Conservation (phyloP, 1,140 invertebrate species). For the Hylaeus volcanicus region DNA sequence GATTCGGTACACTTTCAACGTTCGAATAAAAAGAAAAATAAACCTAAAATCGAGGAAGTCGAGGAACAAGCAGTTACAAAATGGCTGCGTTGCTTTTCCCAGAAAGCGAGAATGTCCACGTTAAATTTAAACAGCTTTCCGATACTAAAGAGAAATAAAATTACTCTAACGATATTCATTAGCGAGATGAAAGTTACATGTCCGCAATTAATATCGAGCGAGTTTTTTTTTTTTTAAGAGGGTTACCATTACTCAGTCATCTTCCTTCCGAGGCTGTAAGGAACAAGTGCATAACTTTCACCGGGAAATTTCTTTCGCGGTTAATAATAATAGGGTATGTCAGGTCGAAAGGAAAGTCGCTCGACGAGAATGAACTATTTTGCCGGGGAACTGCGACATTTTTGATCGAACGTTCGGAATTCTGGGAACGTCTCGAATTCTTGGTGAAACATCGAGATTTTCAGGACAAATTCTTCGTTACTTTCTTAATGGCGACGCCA, state of each 20-base stretch:
- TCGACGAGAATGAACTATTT: neutral
- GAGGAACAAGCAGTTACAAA: too few relatives aligned
- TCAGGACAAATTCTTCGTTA: neutral
- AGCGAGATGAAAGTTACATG: too few relatives aligned
- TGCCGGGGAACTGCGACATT: neutral
- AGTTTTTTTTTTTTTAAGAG: neutral
- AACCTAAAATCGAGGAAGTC: too few relatives aligned
- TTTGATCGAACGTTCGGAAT: neutral
- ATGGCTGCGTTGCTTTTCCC: too few relatives aligned
- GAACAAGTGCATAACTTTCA: constrained; percentile 12
- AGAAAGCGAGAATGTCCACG: too few relatives aligned
- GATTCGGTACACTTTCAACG: neutral
- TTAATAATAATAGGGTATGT: neutral
- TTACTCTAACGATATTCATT: too few relatives aligned
- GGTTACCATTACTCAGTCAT: neutral
- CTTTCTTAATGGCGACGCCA: neutral
- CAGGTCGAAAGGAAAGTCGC: constrained; percentile 10
- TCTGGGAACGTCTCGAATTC: neutral
- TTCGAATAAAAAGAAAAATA: neutral
- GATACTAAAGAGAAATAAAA: too few relatives aligned
- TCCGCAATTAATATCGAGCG: too few relatives aligned
- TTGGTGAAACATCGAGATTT: neutral
- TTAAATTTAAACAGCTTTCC: too few relatives aligned
- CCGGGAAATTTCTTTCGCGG: constrained; percentile 20
- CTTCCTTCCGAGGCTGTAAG: neutral